A percentile compares a stretch with the other conserved stretches of the same genome.
These are phyloP conservation scores for Brachionus manjavacas DNA, from an alignment of 1,140 invertebrate species.

Conservation along the genomic window DNA sequence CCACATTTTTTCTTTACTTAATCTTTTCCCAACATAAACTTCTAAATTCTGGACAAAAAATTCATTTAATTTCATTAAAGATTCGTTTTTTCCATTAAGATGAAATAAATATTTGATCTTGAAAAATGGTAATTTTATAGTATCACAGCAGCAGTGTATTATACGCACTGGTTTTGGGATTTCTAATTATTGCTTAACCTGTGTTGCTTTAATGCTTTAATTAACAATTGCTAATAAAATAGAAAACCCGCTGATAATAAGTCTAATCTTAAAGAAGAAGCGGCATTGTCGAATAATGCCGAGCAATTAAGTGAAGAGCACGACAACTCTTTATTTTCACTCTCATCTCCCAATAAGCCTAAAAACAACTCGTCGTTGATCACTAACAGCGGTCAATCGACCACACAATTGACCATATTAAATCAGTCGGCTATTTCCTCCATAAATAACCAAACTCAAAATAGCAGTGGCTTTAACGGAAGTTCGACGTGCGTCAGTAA, in stretches of 20 bases:
- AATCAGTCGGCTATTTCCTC: not conserved
- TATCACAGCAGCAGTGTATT: no score
- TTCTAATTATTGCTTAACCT: not conserved
- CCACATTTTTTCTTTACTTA: no score
- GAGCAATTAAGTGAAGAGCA: not conserved
- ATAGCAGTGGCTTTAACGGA: constrained; percentile 8
- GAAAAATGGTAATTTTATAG: no score
- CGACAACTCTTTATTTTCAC: constrained; percentile 16
- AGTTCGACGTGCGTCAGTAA: not conserved
- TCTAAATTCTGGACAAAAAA: no score
- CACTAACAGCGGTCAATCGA: constrained; percentile 9
- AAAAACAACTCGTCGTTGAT: constrained; percentile 23
- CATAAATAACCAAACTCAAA: constrained; percentile 14
- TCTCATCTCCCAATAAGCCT: not conserved
- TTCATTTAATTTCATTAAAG: no score
- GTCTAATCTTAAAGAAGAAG: not conserved
- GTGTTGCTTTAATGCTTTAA: not conserved
- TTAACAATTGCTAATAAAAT: not conserved
- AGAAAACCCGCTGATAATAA: not conserved
- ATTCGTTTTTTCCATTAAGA: no score
- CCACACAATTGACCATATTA: not conserved
- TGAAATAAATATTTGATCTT: no score
- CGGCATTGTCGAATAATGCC: not conserved
- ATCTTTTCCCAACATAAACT: no score
- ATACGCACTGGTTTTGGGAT: not conserved